Base-by-base conservation (phyloP, 2,113 vertebrate genomes). In the Menidia beryllina region DNA sequence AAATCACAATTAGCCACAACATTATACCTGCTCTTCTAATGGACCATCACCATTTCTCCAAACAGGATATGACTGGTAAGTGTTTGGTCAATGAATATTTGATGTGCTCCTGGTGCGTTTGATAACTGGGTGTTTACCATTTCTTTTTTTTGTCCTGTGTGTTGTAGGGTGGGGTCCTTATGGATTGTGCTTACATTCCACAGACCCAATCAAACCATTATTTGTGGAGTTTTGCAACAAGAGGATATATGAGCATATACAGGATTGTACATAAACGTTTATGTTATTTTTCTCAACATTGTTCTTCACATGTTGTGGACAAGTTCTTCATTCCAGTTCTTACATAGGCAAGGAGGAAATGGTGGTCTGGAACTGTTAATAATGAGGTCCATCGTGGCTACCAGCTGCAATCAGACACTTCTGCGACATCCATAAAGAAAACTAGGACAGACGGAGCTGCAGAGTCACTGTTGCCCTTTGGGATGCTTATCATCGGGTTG, bases 381-480 rank as follows among this genome's bases (percentile, higher is more conserved):
- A 61, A 57, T 38, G 36, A 54, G 21, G 3, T 43, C 19, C 0
- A 1, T 55, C 52, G 63, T 23, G 10, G 34, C 7, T 69, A 47
- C 30, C 19, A 21, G 20, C 25, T 39, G 51, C 43, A 61, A 34
- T 52, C 27, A 24, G 38, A 21, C 38, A 0, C 25, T 6, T 36
- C 50, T 57, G 25, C 26, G 23, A 27, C 54, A 66, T 23, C 21
- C 20, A 59, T 64, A 49, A 69, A 30, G 23, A 24, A 41, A 63
- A 51, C 5, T 15, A 58, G 39, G 27, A 25, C 11, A 2, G 38
- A 25, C 5, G 26, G n/a, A 12, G 38, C 63, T 41, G 39, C 5
- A 19, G 12, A 59, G 62, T 15, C 55, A 14, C 53, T 14, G 45
- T n/a, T 45, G 39, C 14, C 13, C 3, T 4, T 13, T 21, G 13